phyloP scores from a whole-genome alignment of 2,113 vertebrate genomes.

The Athene cunicularia region DNA sequence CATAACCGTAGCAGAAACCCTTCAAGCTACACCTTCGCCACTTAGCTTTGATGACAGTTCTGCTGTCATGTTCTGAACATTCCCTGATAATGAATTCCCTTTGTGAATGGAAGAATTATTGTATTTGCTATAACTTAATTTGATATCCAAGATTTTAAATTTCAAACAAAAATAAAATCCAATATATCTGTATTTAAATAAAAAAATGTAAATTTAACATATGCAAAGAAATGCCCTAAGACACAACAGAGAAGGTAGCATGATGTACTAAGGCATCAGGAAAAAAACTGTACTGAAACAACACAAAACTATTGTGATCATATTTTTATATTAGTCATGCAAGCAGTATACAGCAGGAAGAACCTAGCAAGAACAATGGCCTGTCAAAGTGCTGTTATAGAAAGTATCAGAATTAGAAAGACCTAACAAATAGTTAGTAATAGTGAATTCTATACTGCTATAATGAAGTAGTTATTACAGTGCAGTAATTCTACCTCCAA shows the following conservation, averaged over 20 bases:
- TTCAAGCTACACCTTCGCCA: fast-evolving
- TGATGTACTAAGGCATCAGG: background rate
- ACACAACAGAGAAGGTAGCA: background rate
- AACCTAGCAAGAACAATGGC: background rate
- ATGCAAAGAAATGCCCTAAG: background rate
- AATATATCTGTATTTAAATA: background rate
- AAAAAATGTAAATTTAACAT: background rate
- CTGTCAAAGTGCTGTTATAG: background rate
- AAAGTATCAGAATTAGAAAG: background rate
- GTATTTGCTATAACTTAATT: background rate
- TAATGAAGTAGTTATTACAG: background rate
- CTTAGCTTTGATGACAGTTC: background rate
- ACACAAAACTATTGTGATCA: background rate
- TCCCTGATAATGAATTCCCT: background rate
- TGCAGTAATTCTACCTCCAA: background rate
- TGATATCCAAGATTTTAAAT: background rate
- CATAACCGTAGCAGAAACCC: background rate
- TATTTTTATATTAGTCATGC: background rate
- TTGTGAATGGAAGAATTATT: background rate
- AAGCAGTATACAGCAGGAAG: background rate
- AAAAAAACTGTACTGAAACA: background rate
- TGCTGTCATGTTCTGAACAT: background rate
- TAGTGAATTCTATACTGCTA: background rate
- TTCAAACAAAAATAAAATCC: background rate
- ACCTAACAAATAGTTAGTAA: background rate